phyloP scores from a whole-genome alignment of 2,888 invertebrate genomes.

The Andrena chrysosceles region DNA sequence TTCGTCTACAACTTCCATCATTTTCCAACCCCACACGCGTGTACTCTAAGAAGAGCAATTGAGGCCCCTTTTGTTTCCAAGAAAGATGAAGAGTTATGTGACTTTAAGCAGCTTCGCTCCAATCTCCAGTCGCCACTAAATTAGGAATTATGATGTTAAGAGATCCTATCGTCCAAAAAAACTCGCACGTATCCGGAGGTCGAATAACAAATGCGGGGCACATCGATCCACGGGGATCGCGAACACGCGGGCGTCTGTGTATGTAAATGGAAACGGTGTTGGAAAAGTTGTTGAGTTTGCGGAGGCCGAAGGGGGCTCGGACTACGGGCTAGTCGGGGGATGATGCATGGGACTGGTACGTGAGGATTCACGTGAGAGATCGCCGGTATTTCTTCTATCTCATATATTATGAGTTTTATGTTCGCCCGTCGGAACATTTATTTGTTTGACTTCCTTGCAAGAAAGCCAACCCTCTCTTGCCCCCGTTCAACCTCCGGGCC shows the following conservation, averaged over 20 bases:
- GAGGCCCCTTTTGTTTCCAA: too few species aligned
- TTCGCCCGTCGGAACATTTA: conserved; percentile 80
- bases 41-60: too few species aligned
- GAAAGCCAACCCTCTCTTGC: conserved; percentile 65
- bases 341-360: conserved; percentile 76
- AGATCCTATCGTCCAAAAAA: conserved; percentile 16
- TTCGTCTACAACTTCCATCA: too few species aligned
- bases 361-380: conserved; percentile 79
- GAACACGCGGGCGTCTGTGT: conserved; percentile 11
- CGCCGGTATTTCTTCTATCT: conserved; percentile 79
- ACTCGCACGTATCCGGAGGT: conserved; percentile 46
- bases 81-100: too few species aligned
- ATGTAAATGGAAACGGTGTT: conserved; percentile 67
- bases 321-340: conserved; percentile 52
- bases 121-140: too few species aligned
- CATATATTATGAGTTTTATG: conserved; percentile 81
- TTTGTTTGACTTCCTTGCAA: conserved; percentile 77
- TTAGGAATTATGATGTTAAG: too few species aligned
- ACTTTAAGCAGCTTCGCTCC: too few species aligned
- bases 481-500: neutral
- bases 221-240: conserved; percentile 28
- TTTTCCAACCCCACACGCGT: too few species aligned
- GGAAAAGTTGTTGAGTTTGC: conserved; percentile 71
- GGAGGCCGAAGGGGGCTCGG: conserved; percentile 57
- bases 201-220: conserved; percentile 63